A percentile compares a stretch with the other conserved stretches of the same genome.
These are phyloP conservation scores for Euleptes europaea DNA, from an alignment of 2,113 vertebrate species.

Conservation along the genomic window DNA sequence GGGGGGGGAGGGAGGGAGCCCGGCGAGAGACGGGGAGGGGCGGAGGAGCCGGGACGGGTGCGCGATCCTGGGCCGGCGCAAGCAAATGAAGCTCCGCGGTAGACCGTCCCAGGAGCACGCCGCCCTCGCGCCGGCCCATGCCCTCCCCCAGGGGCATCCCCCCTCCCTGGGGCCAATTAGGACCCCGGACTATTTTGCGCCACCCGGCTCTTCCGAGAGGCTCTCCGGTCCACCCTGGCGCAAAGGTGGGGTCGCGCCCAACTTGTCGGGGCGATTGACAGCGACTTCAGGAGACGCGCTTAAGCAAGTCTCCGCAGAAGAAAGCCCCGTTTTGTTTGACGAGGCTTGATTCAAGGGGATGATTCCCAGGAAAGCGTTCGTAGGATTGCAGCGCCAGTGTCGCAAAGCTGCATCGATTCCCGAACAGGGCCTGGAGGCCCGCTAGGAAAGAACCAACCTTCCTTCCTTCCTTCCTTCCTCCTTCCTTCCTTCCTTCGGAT, in stretches of 20 bases:
- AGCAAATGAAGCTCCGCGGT: conserved; percentile 31
- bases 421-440: too few relatives aligned
- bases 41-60: conserved; percentile 32
- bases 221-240: not conserved
- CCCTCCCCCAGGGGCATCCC: fast-evolving
- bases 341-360: too few relatives aligned
- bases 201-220: not conserved
- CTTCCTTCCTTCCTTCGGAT: too few relatives aligned
- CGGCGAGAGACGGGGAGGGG: conserved; percentile 31
- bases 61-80: conserved; percentile 38
- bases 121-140: fast-evolving
- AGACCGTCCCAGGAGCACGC: not conserved
- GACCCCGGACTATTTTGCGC: too few relatives aligned
- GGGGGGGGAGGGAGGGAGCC: not conserved
- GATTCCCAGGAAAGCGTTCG: too few relatives aligned
- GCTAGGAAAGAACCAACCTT: not conserved
- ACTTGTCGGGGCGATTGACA: not conserved
- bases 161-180: not conserved
- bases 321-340: too few relatives aligned
- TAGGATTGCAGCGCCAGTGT: too few relatives aligned
- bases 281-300: not conserved
- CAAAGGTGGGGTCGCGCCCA: not conserved
- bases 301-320: too few relatives aligned
- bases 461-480: too few relatives aligned
- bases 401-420: too few relatives aligned